Evolutionary conservation across 2,797 vertebrate species (phyloP).

Genomic region (Simalia tracyae): DNA sequence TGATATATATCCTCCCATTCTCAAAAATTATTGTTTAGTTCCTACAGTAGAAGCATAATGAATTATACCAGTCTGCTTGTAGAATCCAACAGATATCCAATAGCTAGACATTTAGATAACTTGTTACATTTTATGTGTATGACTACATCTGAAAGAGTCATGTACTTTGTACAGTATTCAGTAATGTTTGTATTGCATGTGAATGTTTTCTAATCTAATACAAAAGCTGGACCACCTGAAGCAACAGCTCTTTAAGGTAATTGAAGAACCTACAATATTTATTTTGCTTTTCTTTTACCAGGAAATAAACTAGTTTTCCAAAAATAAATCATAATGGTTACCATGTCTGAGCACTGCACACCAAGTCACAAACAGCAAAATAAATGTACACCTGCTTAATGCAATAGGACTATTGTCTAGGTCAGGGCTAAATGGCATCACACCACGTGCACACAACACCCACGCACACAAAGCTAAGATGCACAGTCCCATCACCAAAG

Average conservation of each 20-base stretch:
- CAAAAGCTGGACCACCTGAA: neutral
- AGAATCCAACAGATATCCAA: neutral
- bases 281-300: slow-evolving; percentile 4
- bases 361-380: neutral
- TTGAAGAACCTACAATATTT: neutral
- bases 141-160: neutral
- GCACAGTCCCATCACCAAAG: neutral
- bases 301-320: neutral
- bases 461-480: neutral
- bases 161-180: neutral
- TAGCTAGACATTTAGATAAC: neutral
- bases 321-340: neutral
- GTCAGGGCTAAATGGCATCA: neutral
- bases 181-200: neutral
- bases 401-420: neutral
- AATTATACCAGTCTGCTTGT: neutral
- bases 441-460: neutral
- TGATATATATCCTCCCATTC: neutral
- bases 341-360: neutral
- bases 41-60: neutral
- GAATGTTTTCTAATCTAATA: neutral
- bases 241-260: neutral
- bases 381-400: neutral
- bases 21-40: neutral
- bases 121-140: neutral